Base-by-base conservation (phyloP, 1,140 invertebrate species). In the Varroa destructor region DNA sequence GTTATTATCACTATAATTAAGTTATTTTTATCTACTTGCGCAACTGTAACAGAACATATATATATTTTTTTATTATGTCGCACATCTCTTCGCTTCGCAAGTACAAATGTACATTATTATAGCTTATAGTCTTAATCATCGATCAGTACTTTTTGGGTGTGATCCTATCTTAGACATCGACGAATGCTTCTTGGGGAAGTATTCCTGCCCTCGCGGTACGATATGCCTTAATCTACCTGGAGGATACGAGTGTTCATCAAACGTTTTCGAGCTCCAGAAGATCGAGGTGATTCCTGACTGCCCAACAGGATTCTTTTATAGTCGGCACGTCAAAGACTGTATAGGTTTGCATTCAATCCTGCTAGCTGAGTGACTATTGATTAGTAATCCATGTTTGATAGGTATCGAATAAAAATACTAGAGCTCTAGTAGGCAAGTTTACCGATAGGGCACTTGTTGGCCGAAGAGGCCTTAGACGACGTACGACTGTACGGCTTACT, bases 251-350 rank as follows among this genome's bases (percentile, higher is more conserved):
- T 67, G 61, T 37, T 40, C 36, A 2, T 0, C 14, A 14, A 51
- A 51, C 8, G 46, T 51, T 51, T 43, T 37, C n/a, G 10, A 14
- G 40, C 46, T 67, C 40, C 61, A 36, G 46, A 40, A 42, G 12
- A 5, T 37, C 14, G 61, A 67, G 40, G 46, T 37, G 10, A 40
- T 12, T 12, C 61, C 61, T 2, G 37, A 67, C 5, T 67, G 61
- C 61, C 12, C 40, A 12, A 14, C 36, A 8, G 61, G 61, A 10
- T 67, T 67, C 61, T 14, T 46, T 2, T 67, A 67, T 37, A 67
- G 37, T 40, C 61, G 61, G 12, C 61, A 67, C 61, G 36, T 67
- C 40, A 1, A 40, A 37, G 61, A 67, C 40, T 67, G 61, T 37
- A 67, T 67, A 67, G 61, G 61, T 37, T 12, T 43, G 61, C 5